A percentile compares a stretch with the other conserved stretches of the same genome.
Conservation (phyloP, 30 jellyfish, hydroid and myxozoan genomes). For the Aurelia sp. region DNA sequence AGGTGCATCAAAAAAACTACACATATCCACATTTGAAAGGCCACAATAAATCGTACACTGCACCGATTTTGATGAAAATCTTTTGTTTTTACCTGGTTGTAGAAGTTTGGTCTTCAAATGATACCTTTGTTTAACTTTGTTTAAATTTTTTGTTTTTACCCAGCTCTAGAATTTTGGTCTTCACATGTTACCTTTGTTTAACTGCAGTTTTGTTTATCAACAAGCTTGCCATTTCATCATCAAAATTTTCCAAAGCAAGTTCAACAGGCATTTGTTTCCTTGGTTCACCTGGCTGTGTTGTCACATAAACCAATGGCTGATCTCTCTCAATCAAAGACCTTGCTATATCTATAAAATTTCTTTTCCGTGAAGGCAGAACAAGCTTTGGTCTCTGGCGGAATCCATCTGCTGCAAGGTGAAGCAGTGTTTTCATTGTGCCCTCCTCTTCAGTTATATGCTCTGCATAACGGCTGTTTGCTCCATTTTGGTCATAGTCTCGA, state of each 20-base stretch:
- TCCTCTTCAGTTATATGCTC: constrained; percentile 21
- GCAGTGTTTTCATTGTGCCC: constrained; percentile 62
- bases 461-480: constrained; percentile 46
- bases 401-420: constrained; percentile 92
- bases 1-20: too few relatives aligned
- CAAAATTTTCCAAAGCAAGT: constrained; percentile 65
- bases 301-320: constrained; percentile 67
- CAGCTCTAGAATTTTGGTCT: too few relatives aligned
- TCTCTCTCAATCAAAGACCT: constrained; percentile 46
- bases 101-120: too few relatives aligned
- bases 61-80: too few relatives aligned
- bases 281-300: constrained; percentile 57
- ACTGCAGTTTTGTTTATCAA: constrained; percentile 56
- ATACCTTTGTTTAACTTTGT: background rate
- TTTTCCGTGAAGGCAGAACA: constrained; percentile 3
- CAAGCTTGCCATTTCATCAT: constrained; percentile 85
- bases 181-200: background rate
- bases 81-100: too few relatives aligned
- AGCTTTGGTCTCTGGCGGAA: constrained; percentile 35
- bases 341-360: constrained; percentile 72
- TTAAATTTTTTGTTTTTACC: too few relatives aligned
- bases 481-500: constrained; percentile 47
- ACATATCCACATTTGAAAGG: too few relatives aligned
- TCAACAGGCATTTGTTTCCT: constrained; percentile 72
- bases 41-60: too few relatives aligned